Evolutionary conservation across 1,140 invertebrate species (phyloP), one percentile per base, ranked within the genome.

Genomic region (Papilio polytes): DNA sequence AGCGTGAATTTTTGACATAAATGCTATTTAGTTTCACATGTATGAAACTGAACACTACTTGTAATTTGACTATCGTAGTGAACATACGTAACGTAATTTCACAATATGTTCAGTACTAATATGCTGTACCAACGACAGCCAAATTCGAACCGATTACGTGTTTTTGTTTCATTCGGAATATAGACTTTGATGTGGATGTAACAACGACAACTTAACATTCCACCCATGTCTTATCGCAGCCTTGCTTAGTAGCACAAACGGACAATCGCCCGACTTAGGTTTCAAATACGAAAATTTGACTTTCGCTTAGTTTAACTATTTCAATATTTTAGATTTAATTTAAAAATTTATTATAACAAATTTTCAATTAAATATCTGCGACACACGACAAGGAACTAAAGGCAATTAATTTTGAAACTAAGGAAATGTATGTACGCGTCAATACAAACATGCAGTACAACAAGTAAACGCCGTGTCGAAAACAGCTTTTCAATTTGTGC

Each of bases 121-220:
- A 13, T 51, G 46, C 18, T 31, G 12, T 76, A 51, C 74, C 22
- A 76, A 76, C 44, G 20, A 26, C 20, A n/a, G 20, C 74, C 74
- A 51, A 76, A 51, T 76, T 76, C 74, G 46, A 51, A 76, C 46
- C 44, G 41, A 76, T 76, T 76, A 76, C 74, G 44, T 76, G 74
- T 46, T 22, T 2, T 46, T 26, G 46, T 51, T 51, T 76, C 74
- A 26, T 74, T 20, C 12, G 46, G 44, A 51, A 74, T 51, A 74
- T 46, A 20, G 72, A 73, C 72, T 51, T 74, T 76, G 74, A 51
- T 48, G 22, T 51, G 20, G 36, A 76, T 46, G 74, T 26, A 76
- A 76, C 73, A 12, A 22, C 15, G 10, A 13, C 72, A 46, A 18
- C 9, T 74, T 46, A 74, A 74, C 72, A 74, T 74, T 74, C 36